Base-by-base conservation (phyloP, 2,113 vertebrate genomes). In the Poeciliopsis occidentalis region DNA sequence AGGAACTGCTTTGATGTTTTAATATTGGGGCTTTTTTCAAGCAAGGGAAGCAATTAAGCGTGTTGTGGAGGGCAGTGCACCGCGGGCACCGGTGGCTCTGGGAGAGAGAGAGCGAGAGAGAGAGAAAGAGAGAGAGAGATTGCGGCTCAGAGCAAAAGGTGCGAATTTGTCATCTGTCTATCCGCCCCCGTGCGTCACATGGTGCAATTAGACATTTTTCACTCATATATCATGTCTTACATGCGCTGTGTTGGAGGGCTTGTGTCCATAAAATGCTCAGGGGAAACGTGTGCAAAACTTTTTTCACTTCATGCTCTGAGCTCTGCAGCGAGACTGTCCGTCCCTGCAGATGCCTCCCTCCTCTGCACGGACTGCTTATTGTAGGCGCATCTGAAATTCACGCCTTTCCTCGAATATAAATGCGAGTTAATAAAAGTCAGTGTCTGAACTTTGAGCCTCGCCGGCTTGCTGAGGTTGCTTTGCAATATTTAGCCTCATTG, bases 1-100 rank as follows among this genome's bases (percentile, higher is more conserved):
- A 84, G 89, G 89, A 87, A 60, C 76, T 73, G 89, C 89, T 94
- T 92, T 93, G 91, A 93, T 92, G 93, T 94, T 57, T 78, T 80
- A 81, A 79, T 89, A 89, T 87, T 87, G 85, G 81, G 85, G 22
- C 51, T 88, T 90, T 27, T 91, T 91, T 90, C 85, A 91, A 90
- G 86, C 84, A 77, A 80, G 85, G 86, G 65, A 70, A 77, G 90
- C 85, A 90, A 90, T 93, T 91, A 90, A 85, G 85, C 83, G 84
- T 85, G 86, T 85, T 84, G 90, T 92, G 75, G 81, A 47, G 79
- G 81, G 79, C 57, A 74, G 76, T 67, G 82, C 88, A 79, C 87
- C 82, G 77, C 87, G 80, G 86, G 82, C 86, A 82, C 54, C 71
- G 11, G 72, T 78, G 79, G 72, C 68, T 74, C 71, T 67, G 62